Evolutionary conservation across 2,113 vertebrate genomes (phyloP), one percentile per base, ranked within the genome.

Genomic region (Gymnobelideus leadbeateri): DNA sequence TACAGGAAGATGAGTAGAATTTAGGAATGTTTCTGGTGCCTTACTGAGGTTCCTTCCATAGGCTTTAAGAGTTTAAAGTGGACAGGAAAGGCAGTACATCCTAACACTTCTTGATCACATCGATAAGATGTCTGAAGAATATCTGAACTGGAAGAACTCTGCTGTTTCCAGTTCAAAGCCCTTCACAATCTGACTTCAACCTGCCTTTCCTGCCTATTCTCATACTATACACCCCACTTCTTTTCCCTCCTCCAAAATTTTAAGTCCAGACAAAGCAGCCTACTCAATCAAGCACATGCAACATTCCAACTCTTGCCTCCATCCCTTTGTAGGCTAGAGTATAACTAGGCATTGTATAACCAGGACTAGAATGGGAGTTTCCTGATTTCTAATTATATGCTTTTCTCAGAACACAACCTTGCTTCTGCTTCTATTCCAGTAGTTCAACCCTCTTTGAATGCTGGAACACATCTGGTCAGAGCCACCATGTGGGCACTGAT

Each of bases 401-500:
- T 43, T 84, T 84, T 84, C 37, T 21, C 68, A 21, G 37, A 77
- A 77, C 37, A 77, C 19, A 77, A 77, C 16, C 19, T n/a, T 77
- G n/a, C 5, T 43, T 84, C 37, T 19, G 8, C 68, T 3, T 84
- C n/a, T 43, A 3, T 10, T 90, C 46, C 46, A 51, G 52, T 0
- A 4, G 19, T 21, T 26, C 46, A 0, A 0, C 2, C 0, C 6
- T 90, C 95, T 25, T 7, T 94, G 43, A 52, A 77, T 6, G 47
- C 94, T 91, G 43, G 24, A 7, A 84, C n/a, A 84, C n/a, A 84
- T 43, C 7, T 84, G 25, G 54, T 25, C 37, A n/a, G 46, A 52
- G 10, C 31, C 0, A 0, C 25, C 95, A 98, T 98, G 97, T 97
- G 97, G 97, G 51, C 4, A 0, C 91, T 96, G 21, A 24, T 19